These are phyloP conservation scores for Nannospalax galili DNA, from an alignment of 2,113 vertebrate genomes.

Conservation along the genomic window DNA sequence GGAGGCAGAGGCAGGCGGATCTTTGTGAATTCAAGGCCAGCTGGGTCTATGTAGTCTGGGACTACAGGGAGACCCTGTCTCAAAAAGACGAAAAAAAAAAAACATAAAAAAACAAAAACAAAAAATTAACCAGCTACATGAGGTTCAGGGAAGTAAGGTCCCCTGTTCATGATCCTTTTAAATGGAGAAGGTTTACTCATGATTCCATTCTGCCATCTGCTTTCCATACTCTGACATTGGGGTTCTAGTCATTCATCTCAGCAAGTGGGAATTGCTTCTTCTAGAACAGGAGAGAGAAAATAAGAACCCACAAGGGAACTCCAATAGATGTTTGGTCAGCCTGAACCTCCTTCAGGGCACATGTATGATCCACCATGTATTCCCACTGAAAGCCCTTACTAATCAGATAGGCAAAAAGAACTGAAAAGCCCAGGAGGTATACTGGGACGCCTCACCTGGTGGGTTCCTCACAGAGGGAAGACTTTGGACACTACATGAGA, in stretches of 20 bases:
- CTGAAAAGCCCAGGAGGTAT: not conserved
- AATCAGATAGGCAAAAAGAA: not conserved
- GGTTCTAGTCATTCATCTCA: not conserved
- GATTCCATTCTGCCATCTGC: not conserved
- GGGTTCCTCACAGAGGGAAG: not conserved
- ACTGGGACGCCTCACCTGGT: not conserved
- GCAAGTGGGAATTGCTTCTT: not conserved
- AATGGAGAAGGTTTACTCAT: not conserved
- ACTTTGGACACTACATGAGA: not conserved
- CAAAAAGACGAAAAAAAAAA: too few relatives aligned
- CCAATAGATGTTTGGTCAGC: not conserved
- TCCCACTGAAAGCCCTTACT: not conserved
- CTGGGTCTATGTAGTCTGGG: too few relatives aligned
- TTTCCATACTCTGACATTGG: not conserved
- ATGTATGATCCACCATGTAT: not conserved
- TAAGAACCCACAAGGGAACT: not conserved
- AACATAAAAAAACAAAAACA: too few relatives aligned
- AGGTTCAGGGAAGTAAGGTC: not conserved
- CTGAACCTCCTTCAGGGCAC: not conserved
- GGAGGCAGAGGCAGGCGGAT: too few relatives aligned
- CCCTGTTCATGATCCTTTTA: not conserved
- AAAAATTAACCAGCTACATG: not conserved
- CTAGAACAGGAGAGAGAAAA: not conserved
- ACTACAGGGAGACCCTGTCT: too few relatives aligned
- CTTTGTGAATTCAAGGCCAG: too few relatives aligned